These are phyloP conservation scores for Bradysia coprophila DNA, from an alignment of 1,140 invertebrate species.

Conservation along the genomic window DNA sequence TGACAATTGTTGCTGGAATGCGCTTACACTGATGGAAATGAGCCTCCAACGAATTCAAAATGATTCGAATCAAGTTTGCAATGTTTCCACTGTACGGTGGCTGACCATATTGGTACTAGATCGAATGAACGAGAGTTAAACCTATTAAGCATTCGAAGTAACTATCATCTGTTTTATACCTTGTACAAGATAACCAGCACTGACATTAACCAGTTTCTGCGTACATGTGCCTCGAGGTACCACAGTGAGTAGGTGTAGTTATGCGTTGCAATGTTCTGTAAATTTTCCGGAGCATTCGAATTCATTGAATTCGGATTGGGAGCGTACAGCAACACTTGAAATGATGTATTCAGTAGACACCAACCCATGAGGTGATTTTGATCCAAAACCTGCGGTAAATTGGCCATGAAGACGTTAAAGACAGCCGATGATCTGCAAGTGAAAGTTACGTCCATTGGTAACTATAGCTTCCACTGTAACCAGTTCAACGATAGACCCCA, in stretches of 20 bases:
- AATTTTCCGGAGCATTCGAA: conserved; percentile 8
- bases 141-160: conserved; percentile 1
- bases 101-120: conserved; percentile 77
- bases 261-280: conserved; percentile 20
- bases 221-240: conserved; percentile 64
- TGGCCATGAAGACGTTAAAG: conserved; percentile 89
- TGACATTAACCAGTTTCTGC: conserved; percentile 83
- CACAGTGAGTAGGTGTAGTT: conserved; percentile 65
- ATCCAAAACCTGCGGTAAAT: conserved; percentile 82
- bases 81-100: conserved; percentile 63
- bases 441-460: background rate
- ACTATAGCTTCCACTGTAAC: no score
- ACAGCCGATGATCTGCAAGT: conserved; percentile 62
- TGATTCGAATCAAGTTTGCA: conserved; percentile 66
- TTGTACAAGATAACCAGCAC: conserved; percentile 93
- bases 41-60: conserved; percentile 83
- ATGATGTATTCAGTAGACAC: conserved; percentile 62
- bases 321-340: conserved; percentile 75
- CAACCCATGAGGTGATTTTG: conserved; percentile 86
- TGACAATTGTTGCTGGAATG: conserved; percentile 48
- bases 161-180: conserved; percentile 32
- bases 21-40: conserved; percentile 76
- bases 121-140: conserved; percentile 7
- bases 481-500: no score
- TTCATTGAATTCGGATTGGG: conserved; percentile 42